Base-by-base conservation (phyloP, 2,113 vertebrate genomes). In the Hippocampus comes region DNA sequence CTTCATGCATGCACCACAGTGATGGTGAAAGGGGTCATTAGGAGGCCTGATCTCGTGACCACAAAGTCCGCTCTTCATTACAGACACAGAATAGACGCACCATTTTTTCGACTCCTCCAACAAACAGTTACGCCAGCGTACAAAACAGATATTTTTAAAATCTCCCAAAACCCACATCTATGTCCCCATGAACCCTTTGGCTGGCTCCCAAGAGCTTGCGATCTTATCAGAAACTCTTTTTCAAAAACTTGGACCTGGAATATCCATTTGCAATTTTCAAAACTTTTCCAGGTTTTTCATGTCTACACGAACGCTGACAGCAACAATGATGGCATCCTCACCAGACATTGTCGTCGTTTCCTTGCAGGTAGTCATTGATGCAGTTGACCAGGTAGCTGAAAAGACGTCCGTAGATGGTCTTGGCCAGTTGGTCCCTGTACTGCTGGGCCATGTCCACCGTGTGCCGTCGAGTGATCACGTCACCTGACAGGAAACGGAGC, bases 311-410 rank as follows among this genome's bases (percentile, higher is more conserved):
- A 46, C 43, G 10, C 43, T 15, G 14, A 49, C 48, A 49, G 17
- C 48, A 51, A 51, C 15, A 4, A 18, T 2, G 17, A 17, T 51
- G 48, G 11, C 48, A 49, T 17, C 46, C 25, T 38, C 93, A 98
- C 96, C 96, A 93, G 57, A 76, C 74, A 82, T 67, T 85, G 8
- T 95, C 93, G 2, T 95, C 94, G 56, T 90, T 93, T 78, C 92
- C 88, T 75, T 96, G 94, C 64, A 99, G 93, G 86, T 90, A 94
- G 59, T 85, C 87, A 66, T 98, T 99, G 82, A 93, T 86, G n/a
- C 86, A 84, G 80, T 97, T 96, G 82, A 97, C 93, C 84, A 99
- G 81, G 87, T 95, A 94, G 89, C 95, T 94, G 84, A 98, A 99
- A 74, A 98, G 91, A 70, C 95, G 95, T 48, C 94, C 88, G 0